Base-by-base conservation (phyloP, 2,797 vertebrate species). In the Zenarchopterus dispar region DNA sequence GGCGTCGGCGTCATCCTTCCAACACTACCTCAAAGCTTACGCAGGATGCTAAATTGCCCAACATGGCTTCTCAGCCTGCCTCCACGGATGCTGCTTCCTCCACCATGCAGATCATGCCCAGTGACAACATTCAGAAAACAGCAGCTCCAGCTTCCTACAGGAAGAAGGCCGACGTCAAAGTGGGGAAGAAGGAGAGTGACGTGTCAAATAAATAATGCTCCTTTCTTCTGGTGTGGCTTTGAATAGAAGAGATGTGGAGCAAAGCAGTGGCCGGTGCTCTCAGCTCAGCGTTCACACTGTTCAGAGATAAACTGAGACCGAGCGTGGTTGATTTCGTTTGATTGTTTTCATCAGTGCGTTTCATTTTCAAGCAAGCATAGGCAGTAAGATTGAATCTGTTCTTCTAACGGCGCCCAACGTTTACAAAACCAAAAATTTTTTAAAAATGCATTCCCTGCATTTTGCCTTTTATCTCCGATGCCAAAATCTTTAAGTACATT, bases 401-500 rank as follows among this genome's bases (percentile, higher is more conserved):
- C 55, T 41, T 70, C 78, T 57, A 26, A 71, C 86, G 79, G 89
- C 91, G 91, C 87, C 0, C 63, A 76, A 87, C 88, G 93, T 96
- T 96, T 95, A 95, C 90, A 94, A 80, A 66, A 51, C 8, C 26
- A 9, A 28, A 17, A 31, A 31, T 50, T 62, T 67, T 90, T 89
- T 89, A 83, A 39, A 39, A 39, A 91, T 88, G 92, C 94, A 93
- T 96, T 95, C 93, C 93, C 89, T 92, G 87, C 91, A 91, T 91
- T 91, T 93, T 93, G 91, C 84, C 78, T 82, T 80, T 71, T 75
- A 50, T 67, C 75, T 84, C 82, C 80, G 88, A 93, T 94, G 93
- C 93, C 92, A 95, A 94, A 87, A 77, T 47, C 91, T 91, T 94
- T 86, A 87, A 50, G 44, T 18, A 18, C 18, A 31, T 48, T 60